Conservation (phyloP, 1,140 invertebrate species). For the Oreohelix idahoensis region DNA sequence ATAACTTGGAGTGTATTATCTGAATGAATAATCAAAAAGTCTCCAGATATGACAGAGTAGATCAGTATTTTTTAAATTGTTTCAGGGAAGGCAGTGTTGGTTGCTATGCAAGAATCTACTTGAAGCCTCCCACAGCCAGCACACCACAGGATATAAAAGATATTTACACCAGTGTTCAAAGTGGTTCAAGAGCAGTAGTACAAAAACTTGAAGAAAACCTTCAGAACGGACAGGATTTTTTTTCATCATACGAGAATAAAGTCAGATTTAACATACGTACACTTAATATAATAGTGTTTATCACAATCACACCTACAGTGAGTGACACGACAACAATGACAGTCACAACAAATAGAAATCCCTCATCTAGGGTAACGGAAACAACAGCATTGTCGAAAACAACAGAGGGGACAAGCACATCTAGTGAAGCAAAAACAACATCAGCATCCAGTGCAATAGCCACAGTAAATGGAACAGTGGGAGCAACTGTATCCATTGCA, state of each 20-base stretch:
- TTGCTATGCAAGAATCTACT: not conserved
- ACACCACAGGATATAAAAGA: not conserved
- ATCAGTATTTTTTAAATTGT: not conserved
- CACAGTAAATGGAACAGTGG: not conserved
- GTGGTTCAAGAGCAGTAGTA: not conserved
- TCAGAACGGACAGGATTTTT: not conserved
- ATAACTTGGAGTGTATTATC: too few species aligned
- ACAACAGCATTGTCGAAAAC: not conserved
- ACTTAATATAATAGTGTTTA: not conserved
- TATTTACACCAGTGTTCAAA: not conserved
- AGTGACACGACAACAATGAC: not conserved
- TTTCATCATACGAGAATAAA: not conserved
- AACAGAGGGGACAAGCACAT: not conserved
- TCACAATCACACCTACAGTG: not conserved
- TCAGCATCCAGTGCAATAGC: not conserved
- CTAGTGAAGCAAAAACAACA: not conserved
- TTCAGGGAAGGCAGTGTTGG: constrained; percentile 7
- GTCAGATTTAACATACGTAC: not conserved
- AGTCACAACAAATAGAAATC: not conserved
- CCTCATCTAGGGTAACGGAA: not conserved
- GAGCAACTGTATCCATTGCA: not conserved
- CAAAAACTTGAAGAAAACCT: not conserved
- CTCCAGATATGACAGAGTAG: too few species aligned
- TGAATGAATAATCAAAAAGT: too few species aligned
- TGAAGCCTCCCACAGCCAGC: not conserved